phyloP scores from a whole-genome alignment of 2,888 invertebrate genomes.

The Julus scanicus region DNA sequence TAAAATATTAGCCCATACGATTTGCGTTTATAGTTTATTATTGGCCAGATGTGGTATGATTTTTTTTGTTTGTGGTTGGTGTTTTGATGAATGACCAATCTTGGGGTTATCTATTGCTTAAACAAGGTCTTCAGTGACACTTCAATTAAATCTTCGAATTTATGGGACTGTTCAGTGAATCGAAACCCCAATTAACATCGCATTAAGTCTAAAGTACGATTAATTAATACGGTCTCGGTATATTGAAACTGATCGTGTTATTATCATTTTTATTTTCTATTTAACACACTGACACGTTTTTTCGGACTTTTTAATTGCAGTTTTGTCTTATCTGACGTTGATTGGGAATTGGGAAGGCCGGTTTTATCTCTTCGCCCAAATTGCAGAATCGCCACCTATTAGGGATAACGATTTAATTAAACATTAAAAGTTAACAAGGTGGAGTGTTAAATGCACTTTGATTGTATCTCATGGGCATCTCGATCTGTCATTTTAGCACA shows the following conservation, averaged over 20 bases:
- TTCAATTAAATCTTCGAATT: background rate
- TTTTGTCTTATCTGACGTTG: background rate
- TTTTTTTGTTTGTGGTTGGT: background rate
- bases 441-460: background rate
- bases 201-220: conserved; percentile 8
- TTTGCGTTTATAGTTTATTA: background rate
- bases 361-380: conserved; percentile 7
- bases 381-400: background rate
- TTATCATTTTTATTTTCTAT: conserved; percentile 18
- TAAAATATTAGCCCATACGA: background rate
- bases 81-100: background rate
- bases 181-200: background rate
- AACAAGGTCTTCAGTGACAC: conserved; percentile 29
- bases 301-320: background rate
- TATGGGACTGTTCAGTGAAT: background rate
- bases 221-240: background rate
- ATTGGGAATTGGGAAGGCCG: conserved; percentile 3
- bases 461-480: background rate
- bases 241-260: background rate
- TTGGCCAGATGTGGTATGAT: background rate
- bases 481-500: no score
- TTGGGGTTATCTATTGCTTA: background rate
- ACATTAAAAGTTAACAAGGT: background rate
- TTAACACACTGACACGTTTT: conserved; percentile 41
- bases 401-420: background rate